Evolutionary conservation across 2,888 invertebrate genomes (phyloP).

Genomic region (Meteorus cinctellus): DNA sequence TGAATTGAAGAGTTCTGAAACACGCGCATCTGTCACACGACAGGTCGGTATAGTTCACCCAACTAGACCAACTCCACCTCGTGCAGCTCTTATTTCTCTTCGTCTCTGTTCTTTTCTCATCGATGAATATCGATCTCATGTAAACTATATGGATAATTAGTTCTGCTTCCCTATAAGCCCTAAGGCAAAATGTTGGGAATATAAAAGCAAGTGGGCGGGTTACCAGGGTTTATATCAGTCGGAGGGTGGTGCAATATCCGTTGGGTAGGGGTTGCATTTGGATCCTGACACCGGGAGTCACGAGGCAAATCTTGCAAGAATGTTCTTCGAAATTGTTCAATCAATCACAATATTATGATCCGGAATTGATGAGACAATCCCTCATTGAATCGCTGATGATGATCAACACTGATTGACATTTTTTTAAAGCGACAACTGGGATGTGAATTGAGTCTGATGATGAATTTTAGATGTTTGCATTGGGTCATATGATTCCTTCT

Average conservation of each 20-base stretch:
- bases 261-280: conserved; percentile 26
- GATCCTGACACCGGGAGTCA: conserved; percentile 43
- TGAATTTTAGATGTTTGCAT: neutral
- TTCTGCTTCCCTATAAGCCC: conserved; percentile 33
- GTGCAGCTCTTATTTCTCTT: conserved; percentile 16
- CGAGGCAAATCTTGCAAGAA: conserved; percentile 25
- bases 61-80: conserved; percentile 4
- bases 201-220: conserved; percentile 17
- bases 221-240: conserved; percentile 13
- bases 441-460: neutral
- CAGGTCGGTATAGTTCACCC: conserved; percentile 19
- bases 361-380: neutral
- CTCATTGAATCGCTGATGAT: neutral
- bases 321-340: conserved; percentile 9
- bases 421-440: no score
- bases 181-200: neutral
- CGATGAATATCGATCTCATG: conserved; percentile 67
- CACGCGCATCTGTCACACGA: conserved; percentile 14
- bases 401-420: no score
- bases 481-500: neutral
- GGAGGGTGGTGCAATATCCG: conserved; percentile 12
- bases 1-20: conserved; percentile 9
- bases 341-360: neutral
- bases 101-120: conserved; percentile 52
- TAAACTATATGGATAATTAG: conserved; percentile 56